phyloP scores from a whole-genome alignment of 2,888 invertebrate species.

The Tetragonisca angustula region DNA sequence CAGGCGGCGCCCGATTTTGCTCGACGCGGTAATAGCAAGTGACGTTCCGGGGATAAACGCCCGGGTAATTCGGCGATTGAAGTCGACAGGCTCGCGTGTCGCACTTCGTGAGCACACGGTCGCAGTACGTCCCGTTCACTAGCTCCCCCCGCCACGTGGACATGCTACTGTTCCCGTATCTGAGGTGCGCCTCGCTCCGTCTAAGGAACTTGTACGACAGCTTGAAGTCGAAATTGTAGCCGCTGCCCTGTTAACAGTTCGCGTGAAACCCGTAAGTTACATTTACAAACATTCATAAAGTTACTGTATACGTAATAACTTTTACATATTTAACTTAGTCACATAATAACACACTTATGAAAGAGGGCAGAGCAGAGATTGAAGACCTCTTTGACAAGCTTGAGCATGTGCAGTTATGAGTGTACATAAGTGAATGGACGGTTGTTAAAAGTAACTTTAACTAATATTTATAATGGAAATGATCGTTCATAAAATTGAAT shows the following conservation, averaged over 20 bases:
- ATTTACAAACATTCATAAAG: no score
- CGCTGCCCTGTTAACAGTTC: slow-evolving; percentile 86
- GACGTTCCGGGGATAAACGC: slow-evolving; percentile 94
- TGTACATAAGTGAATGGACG: no score
- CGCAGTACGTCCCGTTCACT: slow-evolving; percentile 91
- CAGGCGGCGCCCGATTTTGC: slow-evolving; percentile 87
- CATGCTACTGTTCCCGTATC: slow-evolving; percentile 91
- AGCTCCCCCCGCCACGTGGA: slow-evolving; percentile 91
- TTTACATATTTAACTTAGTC: no score
- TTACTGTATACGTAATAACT: no score
- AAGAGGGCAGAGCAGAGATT: no score
- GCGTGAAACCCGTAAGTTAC: no score
- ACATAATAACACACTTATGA: no score
- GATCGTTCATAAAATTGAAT: no score
- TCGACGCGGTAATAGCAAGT: slow-evolving; percentile 92
- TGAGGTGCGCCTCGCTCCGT: slow-evolving; percentile 90
- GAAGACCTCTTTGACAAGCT: no score
- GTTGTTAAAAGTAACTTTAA: no score
- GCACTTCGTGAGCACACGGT: slow-evolving; percentile 92
- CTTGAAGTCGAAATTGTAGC: slow-evolving; percentile 93
- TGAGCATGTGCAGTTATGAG: no score
- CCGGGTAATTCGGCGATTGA: slow-evolving; percentile 96
- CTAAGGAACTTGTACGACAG: slow-evolving; percentile 93
- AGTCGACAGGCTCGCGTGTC: slow-evolving; percentile 89
- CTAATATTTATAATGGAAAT: no score